These are phyloP conservation scores for Drosophila paranaensis DNA, from an alignment of 2,888 invertebrate genomes.

Conservation along the genomic window DNA sequence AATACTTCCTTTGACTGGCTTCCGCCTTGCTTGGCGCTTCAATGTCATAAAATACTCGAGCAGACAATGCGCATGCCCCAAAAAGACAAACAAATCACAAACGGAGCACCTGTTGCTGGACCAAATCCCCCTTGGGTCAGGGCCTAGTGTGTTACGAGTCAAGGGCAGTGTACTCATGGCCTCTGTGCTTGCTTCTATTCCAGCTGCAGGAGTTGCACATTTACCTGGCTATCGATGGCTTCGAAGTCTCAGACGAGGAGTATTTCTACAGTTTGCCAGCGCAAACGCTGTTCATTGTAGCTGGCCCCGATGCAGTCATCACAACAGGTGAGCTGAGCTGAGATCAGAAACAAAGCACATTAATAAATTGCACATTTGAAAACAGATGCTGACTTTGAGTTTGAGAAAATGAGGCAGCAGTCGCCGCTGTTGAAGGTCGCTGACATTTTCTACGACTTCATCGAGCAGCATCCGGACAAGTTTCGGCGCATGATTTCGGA, in stretches of 20 bases:
- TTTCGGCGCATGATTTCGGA: constrained; percentile 82
- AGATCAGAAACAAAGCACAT: background rate
- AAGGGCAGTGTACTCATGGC: constrained; percentile 48
- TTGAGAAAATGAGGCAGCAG: constrained; percentile 80
- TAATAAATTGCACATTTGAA: background rate
- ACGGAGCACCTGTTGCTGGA: constrained; percentile 64
- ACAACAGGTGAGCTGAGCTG: constrained; percentile 86
- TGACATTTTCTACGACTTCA: constrained; percentile 90
- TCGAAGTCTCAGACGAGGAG: constrained; percentile 90
- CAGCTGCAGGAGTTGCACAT: constrained; percentile 85
- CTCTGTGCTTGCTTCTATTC: constrained; percentile 22
- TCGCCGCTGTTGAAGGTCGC: constrained; percentile 90
- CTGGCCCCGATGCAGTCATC: constrained; percentile 86
- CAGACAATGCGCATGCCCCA: constrained; percentile 56
- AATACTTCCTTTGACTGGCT: constrained; percentile 58
- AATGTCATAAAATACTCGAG: constrained; percentile 68
- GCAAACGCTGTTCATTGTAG: constrained; percentile 90
- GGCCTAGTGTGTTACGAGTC: constrained; percentile 48
- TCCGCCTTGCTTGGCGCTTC: constrained; percentile 64
- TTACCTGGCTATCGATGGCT: constrained; percentile 89
- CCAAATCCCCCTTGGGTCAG: constrained; percentile 45
- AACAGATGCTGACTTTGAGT: constrained; percentile 82
- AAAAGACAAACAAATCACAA: constrained; percentile 25
- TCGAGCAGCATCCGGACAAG: constrained; percentile 87
- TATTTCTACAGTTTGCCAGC: constrained; percentile 90